Base-by-base conservation (phyloP, 2,888 invertebrate species). In the Drosophila neonasuta region DNA sequence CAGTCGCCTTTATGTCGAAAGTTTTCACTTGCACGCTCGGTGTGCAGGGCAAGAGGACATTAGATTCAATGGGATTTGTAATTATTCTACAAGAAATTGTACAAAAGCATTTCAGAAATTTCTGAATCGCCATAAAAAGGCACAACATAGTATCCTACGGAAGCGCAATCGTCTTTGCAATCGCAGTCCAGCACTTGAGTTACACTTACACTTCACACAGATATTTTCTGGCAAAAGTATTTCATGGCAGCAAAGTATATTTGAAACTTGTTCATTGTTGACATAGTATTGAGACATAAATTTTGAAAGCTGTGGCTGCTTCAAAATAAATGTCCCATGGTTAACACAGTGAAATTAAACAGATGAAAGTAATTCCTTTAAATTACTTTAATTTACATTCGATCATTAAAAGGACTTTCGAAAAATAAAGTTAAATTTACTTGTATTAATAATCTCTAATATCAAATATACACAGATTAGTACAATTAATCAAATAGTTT, bases 1-100 rank as follows among this genome's bases (percentile, higher is more conserved):
- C 42, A 54, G 29, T 20, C 68, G 50, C 68, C 76, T 74, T 79
- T 77, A 74, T 77, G 82, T 79, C 63, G 63, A 72, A 81, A 70
- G 60, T 60, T 72, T 77, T 71, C 62, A 66, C 55, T 59, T 68
- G 48, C 45, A 20, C 44, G 46, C 54, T 51, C 11, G 34, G 39
- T 36, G 39, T 36, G 39, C 8, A 24, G 34, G 24, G 32, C 10
- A 11, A 11, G n/a, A 24, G 34, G 39, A 45, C 68, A 68, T 72
- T 57, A 57, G 42, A 73, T 68, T 45, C 57, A 68, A 68, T 68
- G 54, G 41, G 34, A 64, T 57, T 58, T 58, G 48, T 58, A 73
- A 73, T 68, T 73, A 73, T 52, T 41, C 24, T 45, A 46, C 34
- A 48, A 55, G 64, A 68, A 56, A 68, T 58, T 59, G 50, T 45